Evolutionary conservation across 2,113 vertebrate genomes (phyloP), one percentile per base, ranked within the genome.

Genomic region (Oriolus oriolus): DNA sequence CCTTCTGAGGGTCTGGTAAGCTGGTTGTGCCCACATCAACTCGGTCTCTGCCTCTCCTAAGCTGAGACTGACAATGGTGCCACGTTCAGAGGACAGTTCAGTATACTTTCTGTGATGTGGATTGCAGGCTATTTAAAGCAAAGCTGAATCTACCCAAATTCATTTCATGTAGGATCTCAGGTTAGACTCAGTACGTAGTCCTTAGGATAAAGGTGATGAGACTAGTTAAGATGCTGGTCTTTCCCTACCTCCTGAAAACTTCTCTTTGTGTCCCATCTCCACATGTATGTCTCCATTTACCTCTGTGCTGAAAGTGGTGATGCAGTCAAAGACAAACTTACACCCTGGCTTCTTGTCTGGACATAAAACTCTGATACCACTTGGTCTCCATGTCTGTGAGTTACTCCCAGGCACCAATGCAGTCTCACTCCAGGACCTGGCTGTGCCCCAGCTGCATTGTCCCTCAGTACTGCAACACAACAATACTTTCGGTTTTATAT

Each of bases 31-130:
- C 73, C 73, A 37, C 1, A 0, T 70, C 66, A 94, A 74, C 84
- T 95, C 27, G 33, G 74, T 70, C 77, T 86, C 80, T 91, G 92
- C 70, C 84, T 65, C 37, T 70, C 8, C 44, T 44, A 13, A 23
- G 44, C 79, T 57, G 65, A 95, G 94, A 53, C 94, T 83, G 85
- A 77, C 3, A 0, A 42, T 64, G 4, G 35, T 97, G 98, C 97
- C 97, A 96, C 92, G 87, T 69, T 90, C 87, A 54, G 57, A 1
- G 0, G 54, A 8, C 33, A 56, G 12, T 49, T 91, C 83, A 65
- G 49, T 76, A 24, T 83, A 39, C 31, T 56, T 45, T 28, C 60
- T 0, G 2, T 76, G 9, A 75, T 18, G 12, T 84, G 64, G 76
- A 31, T 28, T 60, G 37, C 74, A 79, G 71, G 68, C 27, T 68